Evolutionary conservation across 2,113 vertebrate genomes (phyloP), one percentile per base, ranked within the genome.

Genomic region (Brachypteracias leptosomus): DNA sequence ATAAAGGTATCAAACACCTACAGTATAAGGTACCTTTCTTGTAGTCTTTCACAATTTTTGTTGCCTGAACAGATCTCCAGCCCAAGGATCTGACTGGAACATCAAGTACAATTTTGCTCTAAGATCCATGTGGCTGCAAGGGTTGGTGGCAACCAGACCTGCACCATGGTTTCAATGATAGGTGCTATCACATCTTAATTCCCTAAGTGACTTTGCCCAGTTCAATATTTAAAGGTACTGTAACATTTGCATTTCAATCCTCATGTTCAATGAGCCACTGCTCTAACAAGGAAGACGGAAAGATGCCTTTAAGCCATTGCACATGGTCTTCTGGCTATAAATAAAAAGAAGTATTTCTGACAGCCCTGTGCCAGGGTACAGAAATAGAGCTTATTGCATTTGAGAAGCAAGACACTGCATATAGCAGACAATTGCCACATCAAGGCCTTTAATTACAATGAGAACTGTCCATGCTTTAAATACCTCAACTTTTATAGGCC

Each of bases 401-500:
- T 93, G 71, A 75, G 77, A 51, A 72, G 73, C n/a, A 88, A 82
- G 66, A 80, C 85, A 78, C 77, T 63, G 78, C 59, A 75, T 24
- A 89, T 22, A 79, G 59, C 52, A 89, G 35, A 18, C 61, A 92
- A 82, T 76, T 93, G 94, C 61, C 75, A 88, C 33, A 85, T 85
- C 66, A 87, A 88, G 93, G 79, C 14, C 77, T 97, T 94, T 96
- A 94, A 97, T 97, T 97, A 92, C 95, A 88, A 86, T 81, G 28
- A 88, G 57, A 81, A 67, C 83, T 90, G 71, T 89, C 88, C 92
- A 82, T 95, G 78, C 78, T 85, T 95, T 96, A 97, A 97, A 91
- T 92, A 90, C 36, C 80, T 93, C 86, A 75, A 82, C 90, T 93
- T 89, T 81, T 96, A 89, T 61, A 67, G 93, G 92, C 87, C 61